Conservation (phyloP, 1,140 invertebrate genomes). For the Agrilus planipennis region DNA sequence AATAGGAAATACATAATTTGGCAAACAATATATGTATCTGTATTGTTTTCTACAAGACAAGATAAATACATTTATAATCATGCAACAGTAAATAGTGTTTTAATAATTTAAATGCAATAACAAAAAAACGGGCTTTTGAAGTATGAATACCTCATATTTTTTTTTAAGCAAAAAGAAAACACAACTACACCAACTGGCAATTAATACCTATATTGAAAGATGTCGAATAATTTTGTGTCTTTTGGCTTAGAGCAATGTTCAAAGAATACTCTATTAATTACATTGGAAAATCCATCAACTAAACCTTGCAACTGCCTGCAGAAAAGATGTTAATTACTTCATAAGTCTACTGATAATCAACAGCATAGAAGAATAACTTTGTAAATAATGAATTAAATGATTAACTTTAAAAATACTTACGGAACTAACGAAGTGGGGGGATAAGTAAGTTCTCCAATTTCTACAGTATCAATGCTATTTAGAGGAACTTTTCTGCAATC, state of each 20-base stretch:
- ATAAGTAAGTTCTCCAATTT: conserved; percentile 65
- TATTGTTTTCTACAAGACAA: no score
- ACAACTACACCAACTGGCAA: conserved; percentile 5
- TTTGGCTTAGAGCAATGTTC: conserved; percentile 37
- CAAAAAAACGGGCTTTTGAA: no score
- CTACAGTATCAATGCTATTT: conserved; percentile 53
- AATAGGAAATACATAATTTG: not conserved
- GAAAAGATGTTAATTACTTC: conserved; percentile 7
- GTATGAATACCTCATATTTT: no score
- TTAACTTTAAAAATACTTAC: conserved; percentile 46
- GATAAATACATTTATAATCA: conserved; percentile 7
- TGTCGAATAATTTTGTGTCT: not conserved
- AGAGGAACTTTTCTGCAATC: conserved; percentile 55
- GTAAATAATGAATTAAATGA: conserved; percentile 7
- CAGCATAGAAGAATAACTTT: not conserved
- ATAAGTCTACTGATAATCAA: conserved; percentile 3
- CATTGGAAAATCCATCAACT: conserved; percentile 52
- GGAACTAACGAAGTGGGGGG: conserved; percentile 64
- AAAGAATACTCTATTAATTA: conserved; percentile 55
- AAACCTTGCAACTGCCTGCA: conserved; percentile 55
- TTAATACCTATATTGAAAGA: conserved; percentile 4
- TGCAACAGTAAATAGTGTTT: no score
- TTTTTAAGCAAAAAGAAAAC: not conserved
- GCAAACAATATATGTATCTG: no score
- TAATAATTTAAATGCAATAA: no score